Base-by-base conservation (phyloP, 2,797 vertebrate genomes). In the Peromyscus eremicus region DNA sequence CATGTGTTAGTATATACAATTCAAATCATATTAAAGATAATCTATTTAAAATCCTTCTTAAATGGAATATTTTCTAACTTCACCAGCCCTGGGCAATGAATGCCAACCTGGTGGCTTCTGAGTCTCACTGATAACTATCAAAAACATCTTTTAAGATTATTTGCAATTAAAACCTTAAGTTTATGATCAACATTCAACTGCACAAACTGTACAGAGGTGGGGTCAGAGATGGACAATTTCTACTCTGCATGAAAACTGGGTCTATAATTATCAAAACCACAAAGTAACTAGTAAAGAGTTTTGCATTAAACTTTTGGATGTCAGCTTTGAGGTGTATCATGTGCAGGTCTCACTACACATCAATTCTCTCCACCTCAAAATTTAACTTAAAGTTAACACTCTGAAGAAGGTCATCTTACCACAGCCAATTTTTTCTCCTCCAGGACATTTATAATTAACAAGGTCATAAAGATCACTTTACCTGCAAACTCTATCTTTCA, bases 11-110 rank as follows among this genome's bases (percentile, higher is more conserved):
- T 71, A 52, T 75, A 43, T 75, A 0, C 0, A 75, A 66, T 46
- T 92, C n/a, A 87, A 95, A 66, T 87, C 66, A 91, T 5, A 91
- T 19, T 23, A 32, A 88, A 94, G 14, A 93, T 37, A 43, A 23
- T 0, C 14, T 68, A 79, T 71, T 82, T 73, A 89, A 92, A 95
- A 89, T 79, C 46, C 89, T 43, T 27, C 29, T 91, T 92, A 64
- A 89, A 62, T n/a, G 3, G 13, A 57, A 14, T 80, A 8, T 0
- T 13, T 76, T 89, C 23, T 77, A 34, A 6, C 4, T 88, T 49
- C 79, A 27, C 12, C 3, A 85, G 19, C 21, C 17, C n/a, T 37
- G 29, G 34, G 16, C 10, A 94, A 64, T 8, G 12, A 66, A 11
- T 9, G 19, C 5, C 52, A 85, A 62, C 4, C 2, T 29, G 84